Conservation (phyloP, 2,113 vertebrate species). For the Benitochromis conjunctus region DNA sequence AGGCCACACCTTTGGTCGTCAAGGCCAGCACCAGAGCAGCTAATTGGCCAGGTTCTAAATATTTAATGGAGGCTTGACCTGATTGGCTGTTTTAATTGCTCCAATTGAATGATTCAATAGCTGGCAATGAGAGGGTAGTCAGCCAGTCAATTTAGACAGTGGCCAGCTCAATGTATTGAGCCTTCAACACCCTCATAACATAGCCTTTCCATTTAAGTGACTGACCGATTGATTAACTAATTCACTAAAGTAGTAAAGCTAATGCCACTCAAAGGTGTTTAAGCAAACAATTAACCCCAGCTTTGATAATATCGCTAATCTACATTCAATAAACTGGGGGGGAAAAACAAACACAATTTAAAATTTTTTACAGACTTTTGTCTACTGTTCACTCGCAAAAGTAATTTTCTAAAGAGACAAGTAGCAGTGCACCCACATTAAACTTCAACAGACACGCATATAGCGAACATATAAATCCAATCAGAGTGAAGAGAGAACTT, state of each 20-base stretch:
- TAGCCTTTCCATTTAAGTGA: conserved; percentile 26
- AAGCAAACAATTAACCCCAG: not conserved
- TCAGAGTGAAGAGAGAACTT: conserved; percentile 58
- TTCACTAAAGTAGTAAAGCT: conserved; percentile 13
- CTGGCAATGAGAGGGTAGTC: conserved; percentile 16
- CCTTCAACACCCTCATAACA: conserved; percentile 18
- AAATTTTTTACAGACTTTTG: not conserved
- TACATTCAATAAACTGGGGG: not conserved
- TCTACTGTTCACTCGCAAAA: conserved; percentile 22
- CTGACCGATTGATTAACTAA: conserved; percentile 29
- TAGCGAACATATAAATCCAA: conserved; percentile 51
- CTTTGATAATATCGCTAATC: not conserved
- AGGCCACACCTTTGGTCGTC: conserved; percentile 38
- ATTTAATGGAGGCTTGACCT: conserved; percentile 64
- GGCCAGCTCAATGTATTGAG: conserved; percentile 47
- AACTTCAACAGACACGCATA: not conserved
- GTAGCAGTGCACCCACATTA: conserved; percentile 14
- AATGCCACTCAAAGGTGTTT: not conserved
- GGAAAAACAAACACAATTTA: not conserved
- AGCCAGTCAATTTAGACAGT: conserved; percentile 31
- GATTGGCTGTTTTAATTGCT: conserved; percentile 69
- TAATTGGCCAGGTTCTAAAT: conserved; percentile 68
- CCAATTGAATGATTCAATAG: conserved; percentile 72
- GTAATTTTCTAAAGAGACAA: conserved; percentile 18
- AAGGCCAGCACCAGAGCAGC: conserved; percentile 41